These are phyloP conservation scores for Salminus brasiliensis DNA, from an alignment of 2,113 vertebrate species.

Conservation along the genomic window DNA sequence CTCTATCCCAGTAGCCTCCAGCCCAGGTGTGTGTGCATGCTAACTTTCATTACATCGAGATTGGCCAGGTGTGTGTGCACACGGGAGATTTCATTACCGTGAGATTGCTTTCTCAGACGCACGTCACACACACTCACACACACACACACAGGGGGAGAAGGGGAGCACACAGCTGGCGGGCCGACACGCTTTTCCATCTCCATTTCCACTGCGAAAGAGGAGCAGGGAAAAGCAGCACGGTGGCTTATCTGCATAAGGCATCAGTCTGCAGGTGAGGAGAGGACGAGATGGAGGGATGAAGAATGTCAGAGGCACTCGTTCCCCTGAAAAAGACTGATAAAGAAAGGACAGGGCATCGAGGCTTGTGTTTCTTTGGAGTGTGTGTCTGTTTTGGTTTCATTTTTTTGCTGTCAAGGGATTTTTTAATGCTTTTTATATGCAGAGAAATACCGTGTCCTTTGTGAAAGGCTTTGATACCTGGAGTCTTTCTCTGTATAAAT, in stretches of 20 bases:
- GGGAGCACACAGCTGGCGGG: constrained; percentile 45
- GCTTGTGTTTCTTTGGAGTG: not conserved
- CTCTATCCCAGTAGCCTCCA: constrained; percentile 13
- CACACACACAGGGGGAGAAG: constrained; percentile 15
- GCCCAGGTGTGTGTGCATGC: constrained; percentile 47
- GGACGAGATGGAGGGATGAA: not conserved
- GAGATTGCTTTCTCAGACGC: constrained; percentile 56
- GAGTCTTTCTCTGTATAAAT: no score
- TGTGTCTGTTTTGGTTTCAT: not conserved
- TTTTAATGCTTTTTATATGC: not conserved
- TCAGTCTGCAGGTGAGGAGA: constrained; percentile 8
- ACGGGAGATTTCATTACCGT: constrained; percentile 51
- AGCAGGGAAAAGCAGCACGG: constrained; percentile 12
- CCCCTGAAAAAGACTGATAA: not conserved
- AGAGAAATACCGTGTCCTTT: no score
- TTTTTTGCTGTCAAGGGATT: not conserved
- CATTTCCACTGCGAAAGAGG: constrained; percentile 42
- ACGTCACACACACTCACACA: constrained; percentile 14
- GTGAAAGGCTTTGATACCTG: no score
- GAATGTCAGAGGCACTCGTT: not conserved
- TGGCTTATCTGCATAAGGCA: constrained; percentile 38
- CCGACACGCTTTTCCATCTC: constrained; percentile 50
- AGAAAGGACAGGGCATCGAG: not conserved
- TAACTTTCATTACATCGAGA: constrained; percentile 52
- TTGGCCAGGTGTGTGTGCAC: constrained; percentile 53